Evolutionary conservation across 1,140 invertebrate genomes (phyloP).

Genomic region (Rhopalosiphum padi): DNA sequence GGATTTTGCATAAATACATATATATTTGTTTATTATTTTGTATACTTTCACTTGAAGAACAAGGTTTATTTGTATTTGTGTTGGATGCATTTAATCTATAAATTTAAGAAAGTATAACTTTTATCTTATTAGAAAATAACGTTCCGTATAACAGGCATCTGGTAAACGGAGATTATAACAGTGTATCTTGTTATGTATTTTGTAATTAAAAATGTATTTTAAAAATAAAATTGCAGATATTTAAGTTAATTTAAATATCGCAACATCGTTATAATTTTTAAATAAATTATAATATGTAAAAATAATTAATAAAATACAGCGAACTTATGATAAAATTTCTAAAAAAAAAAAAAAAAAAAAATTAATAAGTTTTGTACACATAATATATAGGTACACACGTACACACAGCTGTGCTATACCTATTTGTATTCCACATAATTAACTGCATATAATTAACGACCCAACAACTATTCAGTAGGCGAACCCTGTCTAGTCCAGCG

Average conservation of each 20-base stretch:
- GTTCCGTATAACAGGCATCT: neutral
- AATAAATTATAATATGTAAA: neutral
- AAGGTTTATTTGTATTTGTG: neutral
- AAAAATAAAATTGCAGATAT: neutral
- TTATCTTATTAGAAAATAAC: neutral
- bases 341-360: neutral
- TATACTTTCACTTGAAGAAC: neutral
- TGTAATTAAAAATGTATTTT: neutral
- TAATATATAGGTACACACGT: neutral
- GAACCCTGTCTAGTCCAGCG: neutral
- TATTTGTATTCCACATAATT: neutral
- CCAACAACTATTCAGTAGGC: neutral
- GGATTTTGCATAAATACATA: neutral
- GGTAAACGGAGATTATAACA: neutral
- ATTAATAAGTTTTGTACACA: neutral
- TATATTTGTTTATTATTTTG: neutral
- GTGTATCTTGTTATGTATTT: neutral
- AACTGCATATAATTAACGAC: neutral
- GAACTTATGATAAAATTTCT: neutral
- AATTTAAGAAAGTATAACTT: neutral
- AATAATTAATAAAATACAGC: neutral
- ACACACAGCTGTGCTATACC: neutral
- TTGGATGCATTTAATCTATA: neutral
- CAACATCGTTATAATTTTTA: neutral
- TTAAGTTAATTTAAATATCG: neutral